Base-by-base conservation (phyloP, 2,797 vertebrate genomes). In the Sebastes steindachneri region DNA sequence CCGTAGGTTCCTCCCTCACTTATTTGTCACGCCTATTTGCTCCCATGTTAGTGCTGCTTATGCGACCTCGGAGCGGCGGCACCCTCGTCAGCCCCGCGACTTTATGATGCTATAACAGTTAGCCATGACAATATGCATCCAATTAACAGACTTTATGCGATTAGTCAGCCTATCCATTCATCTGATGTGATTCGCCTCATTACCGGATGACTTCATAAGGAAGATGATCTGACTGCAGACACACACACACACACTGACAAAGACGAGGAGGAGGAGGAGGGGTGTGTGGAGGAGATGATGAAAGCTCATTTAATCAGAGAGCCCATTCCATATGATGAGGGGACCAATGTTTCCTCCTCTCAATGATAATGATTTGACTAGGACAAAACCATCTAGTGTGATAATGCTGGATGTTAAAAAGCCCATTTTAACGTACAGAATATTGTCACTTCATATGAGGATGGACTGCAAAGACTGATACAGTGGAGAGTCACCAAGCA, bases 141-240 rank as follows among this genome's bases (percentile, higher is more conserved):
- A 95, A 94, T 95, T 95, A 95, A 91, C 88, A 90, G 84, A 84
- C 89, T 92, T 91, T 91, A 93, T 95, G 90, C 68, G 73, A 95
- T 95, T 94, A 95, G 90, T 83, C 86, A 82, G 83, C 89, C 91
- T 89, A 93, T 92, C 90, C 88, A 91, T 94, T 94, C 92, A 93
- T 94, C 94, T 94, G 90, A 89, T 92, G 87, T 76, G 90, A 91
- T 90, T 82, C 86, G 82, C 90, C 93, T 93, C 93, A 94, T 94
- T 94, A 93, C 84, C 75, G 51, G 77, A 83, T 92, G 86, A 88
- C 89, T 93, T 91, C 86, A 91, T 90, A 88, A 86, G 88, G 85
- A 92, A 89, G 88, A 93, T 89, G 87, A 92, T 93, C 87, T 68
- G 87, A 86, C 83, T 88, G 79, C 79, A 83, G 15, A 77, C 57